phyloP scores from a whole-genome alignment of 1,140 invertebrate genomes.

The Cyclargus thomasi region DNA sequence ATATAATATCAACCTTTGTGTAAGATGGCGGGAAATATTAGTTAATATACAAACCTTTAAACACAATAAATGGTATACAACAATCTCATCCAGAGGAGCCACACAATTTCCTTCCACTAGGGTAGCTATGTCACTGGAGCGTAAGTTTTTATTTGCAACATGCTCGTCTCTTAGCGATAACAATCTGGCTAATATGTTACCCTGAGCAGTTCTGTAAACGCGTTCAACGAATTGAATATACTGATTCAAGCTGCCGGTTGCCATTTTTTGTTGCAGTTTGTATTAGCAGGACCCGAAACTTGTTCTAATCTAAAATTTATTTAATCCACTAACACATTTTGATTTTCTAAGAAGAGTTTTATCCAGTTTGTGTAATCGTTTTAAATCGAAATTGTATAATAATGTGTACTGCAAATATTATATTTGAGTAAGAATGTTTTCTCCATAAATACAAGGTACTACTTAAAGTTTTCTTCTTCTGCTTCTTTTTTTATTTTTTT shows the following conservation, averaged over 20 bases:
- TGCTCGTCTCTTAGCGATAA: conserved; percentile 87
- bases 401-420: too few relatives aligned
- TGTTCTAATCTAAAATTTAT: too few relatives aligned
- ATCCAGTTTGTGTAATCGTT: too few relatives aligned
- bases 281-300: background rate
- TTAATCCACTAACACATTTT: too few relatives aligned
- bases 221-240: conserved; percentile 73
- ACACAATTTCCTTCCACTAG: conserved; percentile 83
- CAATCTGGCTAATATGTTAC: conserved; percentile 77
- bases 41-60: conserved; percentile 58
- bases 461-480: too few relatives aligned
- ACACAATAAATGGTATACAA: conserved; percentile 85
- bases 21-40: background rate
- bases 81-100: conserved; percentile 86
- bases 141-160: conserved; percentile 80
- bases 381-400: too few relatives aligned
- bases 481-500: too few relatives aligned
- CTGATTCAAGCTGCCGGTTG: conserved; percentile 70
- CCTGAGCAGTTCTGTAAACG: conserved; percentile 76
- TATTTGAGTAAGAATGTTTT: too few relatives aligned
- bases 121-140: conserved; percentile 81
- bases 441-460: too few relatives aligned
- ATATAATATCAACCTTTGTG: too few relatives aligned
- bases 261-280: conserved; percentile 36
- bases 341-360: too few relatives aligned